Conservation (phyloP, 2,888 invertebrate species). For the Phalera bucephala region DNA sequence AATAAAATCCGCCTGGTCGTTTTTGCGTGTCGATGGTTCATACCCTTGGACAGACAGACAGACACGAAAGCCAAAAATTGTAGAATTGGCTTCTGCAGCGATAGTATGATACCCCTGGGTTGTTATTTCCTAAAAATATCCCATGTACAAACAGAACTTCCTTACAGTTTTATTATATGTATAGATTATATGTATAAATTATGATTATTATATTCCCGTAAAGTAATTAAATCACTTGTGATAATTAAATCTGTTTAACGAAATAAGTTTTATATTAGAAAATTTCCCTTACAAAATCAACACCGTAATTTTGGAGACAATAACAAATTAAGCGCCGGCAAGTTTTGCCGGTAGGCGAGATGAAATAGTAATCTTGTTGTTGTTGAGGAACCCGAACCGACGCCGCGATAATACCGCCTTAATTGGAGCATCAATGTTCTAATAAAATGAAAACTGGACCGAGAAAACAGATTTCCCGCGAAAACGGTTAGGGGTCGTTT, state of each 20-base stretch:
- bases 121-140: too few relatives aligned
- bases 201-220: too few relatives aligned
- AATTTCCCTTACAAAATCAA: conserved; percentile 13
- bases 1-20: too few relatives aligned
- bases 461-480: conserved; percentile 3
- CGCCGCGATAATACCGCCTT: conserved; percentile 29
- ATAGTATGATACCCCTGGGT: too few relatives aligned
- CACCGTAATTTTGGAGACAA: conserved; percentile 14
- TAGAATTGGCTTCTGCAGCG: too few relatives aligned
- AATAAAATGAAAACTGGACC: conserved; percentile 38
- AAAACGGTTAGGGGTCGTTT: conserved; percentile 26
- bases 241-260: conserved; percentile 6
- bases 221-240: too few relatives aligned
- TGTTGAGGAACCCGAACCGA: conserved; percentile 16
- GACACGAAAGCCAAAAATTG: too few relatives aligned
- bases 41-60: too few relatives aligned
- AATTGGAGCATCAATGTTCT: conserved; percentile 31
- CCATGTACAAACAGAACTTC: too few relatives aligned
- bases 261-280: conserved; percentile 1
- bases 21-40: too few relatives aligned
- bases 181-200: too few relatives aligned
- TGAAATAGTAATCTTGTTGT: conserved; percentile 26
- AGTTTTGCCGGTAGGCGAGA: conserved; percentile 11
- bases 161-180: too few relatives aligned
- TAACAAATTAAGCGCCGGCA: conserved; percentile 20